Evolutionary conservation across 2,113 vertebrate species (phyloP).

Genomic region (Phasianus colchicus): DNA sequence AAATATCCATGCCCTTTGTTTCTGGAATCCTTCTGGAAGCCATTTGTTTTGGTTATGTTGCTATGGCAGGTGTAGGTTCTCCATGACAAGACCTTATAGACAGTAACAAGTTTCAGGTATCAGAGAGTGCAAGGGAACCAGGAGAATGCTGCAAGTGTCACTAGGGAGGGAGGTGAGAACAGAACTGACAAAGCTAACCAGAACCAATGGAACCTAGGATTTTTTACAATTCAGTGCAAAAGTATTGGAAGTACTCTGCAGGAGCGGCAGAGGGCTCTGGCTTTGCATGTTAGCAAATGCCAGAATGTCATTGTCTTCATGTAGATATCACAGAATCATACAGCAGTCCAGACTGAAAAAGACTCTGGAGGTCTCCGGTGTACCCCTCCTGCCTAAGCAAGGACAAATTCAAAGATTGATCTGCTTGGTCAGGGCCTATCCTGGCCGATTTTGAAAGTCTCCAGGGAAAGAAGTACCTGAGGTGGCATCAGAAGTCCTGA

Average conservation of each 20-base stretch:
- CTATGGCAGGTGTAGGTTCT: neutral
- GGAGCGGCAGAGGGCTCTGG: neutral
- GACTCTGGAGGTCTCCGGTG: neutral
- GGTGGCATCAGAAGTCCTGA: neutral
- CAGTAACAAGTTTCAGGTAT: neutral
- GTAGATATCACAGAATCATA: neutral
- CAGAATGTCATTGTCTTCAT: neutral
- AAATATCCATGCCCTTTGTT: neutral
- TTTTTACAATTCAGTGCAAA: neutral
- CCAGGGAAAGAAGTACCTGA: neutral
- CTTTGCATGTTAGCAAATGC: neutral
- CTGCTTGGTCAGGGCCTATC: neutral
- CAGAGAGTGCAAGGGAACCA: neutral
- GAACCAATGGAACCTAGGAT: neutral
- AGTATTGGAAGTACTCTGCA: neutral
- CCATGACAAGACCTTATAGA: rapidly evolving
- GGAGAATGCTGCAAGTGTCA: neutral
- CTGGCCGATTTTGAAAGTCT: neutral
- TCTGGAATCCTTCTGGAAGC: neutral
- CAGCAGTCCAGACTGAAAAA: neutral
- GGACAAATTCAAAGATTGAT: neutral
- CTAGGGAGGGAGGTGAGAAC: neutral
- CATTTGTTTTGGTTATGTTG: neutral
- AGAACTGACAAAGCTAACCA: neutral
- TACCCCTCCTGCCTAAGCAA: neutral